phyloP scores from a whole-genome alignment of 2,888 invertebrate genomes.

The Criorhina ranunculi region DNA sequence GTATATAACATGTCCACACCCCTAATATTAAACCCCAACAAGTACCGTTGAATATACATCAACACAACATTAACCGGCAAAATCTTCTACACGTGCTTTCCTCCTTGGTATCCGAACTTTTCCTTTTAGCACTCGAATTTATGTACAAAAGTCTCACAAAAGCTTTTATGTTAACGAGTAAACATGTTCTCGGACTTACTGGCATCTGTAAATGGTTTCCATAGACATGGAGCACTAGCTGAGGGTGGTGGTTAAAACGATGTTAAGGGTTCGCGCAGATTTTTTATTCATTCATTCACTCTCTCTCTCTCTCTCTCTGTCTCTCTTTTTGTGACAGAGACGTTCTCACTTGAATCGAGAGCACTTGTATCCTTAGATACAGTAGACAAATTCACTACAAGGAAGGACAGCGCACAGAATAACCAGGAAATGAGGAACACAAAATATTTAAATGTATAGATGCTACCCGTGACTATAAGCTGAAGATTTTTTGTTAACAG shows the following conservation, averaged over 20 bases:
- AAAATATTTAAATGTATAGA: slow-evolving; percentile 20
- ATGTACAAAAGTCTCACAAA: slow-evolving; percentile 15
- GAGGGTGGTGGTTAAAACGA: slow-evolving; percentile 6
- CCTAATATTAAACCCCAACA: not conserved
- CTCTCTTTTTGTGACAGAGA: not conserved
- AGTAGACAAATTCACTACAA: not conserved
- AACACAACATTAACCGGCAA: slow-evolving; percentile 36
- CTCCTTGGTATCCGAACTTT: not conserved
- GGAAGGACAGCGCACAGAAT: slow-evolving; percentile 22
- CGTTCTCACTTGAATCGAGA: slow-evolving; percentile 29
- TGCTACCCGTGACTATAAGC: slow-evolving; percentile 10
- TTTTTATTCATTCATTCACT: not conserved
- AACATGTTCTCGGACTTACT: slow-evolving; percentile 28
- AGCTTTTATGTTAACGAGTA: slow-evolving; percentile 31
- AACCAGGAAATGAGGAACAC: slow-evolving; percentile 46
- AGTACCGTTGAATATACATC: not conserved
- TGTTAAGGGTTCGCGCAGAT: slow-evolving; percentile 58
- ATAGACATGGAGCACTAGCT: not conserved
- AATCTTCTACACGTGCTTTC: slow-evolving; percentile 33
- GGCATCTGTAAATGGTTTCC: slow-evolving; percentile 21
- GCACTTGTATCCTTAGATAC: slow-evolving; percentile 1
- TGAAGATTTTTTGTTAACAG: slow-evolving; percentile 2
- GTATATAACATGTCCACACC: not conserved
- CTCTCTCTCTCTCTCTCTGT: not conserved
- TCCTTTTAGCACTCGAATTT: slow-evolving; percentile 5